Evolutionary conservation across 1,140 invertebrate genomes (phyloP).

Genomic region (Zaprionus ghesquierei): DNA sequence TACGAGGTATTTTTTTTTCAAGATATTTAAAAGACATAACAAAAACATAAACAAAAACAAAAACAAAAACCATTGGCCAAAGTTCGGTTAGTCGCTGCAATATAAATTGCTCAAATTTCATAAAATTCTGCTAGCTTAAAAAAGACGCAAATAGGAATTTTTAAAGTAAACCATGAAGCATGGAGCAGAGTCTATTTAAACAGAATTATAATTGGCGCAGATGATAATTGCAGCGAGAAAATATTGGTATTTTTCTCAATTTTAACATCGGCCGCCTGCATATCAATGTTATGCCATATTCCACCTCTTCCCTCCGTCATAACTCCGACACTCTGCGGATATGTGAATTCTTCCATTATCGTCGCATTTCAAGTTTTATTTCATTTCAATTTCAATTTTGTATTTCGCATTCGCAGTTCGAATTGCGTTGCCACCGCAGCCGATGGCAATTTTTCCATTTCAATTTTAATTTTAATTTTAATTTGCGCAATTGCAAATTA

Average conservation of each 20-base stretch:
- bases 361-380: slow-evolving; percentile 8
- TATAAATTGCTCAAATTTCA: too few species aligned
- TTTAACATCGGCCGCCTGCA: not conserved
- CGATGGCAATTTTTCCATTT: slow-evolving; percentile 18
- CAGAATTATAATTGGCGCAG: too few species aligned
- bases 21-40: too few species aligned
- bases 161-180: too few species aligned
- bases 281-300: not conserved
- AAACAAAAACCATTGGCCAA: too few species aligned
- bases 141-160: too few species aligned
- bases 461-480: slow-evolving; percentile 4
- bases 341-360: not conserved
- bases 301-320: not conserved
- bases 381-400: slow-evolving; percentile 25
- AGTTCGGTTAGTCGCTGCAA: too few species aligned
- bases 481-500: slow-evolving; percentile 26
- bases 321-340: not conserved
- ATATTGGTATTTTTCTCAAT: not conserved
- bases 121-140: too few species aligned
- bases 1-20: too few species aligned
- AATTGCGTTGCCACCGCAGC: not conserved
- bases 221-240: not conserved
- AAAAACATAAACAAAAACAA: too few species aligned
- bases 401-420: slow-evolving; percentile 5
- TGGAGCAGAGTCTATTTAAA: too few species aligned